phyloP scores from a whole-genome alignment of 2,113 vertebrate genomes.

The Eidolon helvum region DNA sequence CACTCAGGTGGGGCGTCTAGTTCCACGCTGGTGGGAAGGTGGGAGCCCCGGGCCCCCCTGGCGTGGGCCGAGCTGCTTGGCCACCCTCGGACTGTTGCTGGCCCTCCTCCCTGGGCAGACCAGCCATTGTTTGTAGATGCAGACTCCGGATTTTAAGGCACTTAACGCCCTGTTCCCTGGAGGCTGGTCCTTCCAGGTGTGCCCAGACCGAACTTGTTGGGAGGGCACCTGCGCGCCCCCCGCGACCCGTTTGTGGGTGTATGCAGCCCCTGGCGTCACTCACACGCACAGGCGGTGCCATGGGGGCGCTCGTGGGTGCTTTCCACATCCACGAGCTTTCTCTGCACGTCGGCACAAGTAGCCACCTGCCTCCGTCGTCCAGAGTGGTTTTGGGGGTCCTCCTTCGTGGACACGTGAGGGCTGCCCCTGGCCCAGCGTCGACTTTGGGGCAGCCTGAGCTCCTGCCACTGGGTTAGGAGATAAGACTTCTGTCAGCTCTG shows the following conservation, averaged over 20 bases:
- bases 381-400: not conserved
- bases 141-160: not conserved
- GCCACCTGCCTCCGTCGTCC: not conserved
- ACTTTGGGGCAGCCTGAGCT: not conserved
- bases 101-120: not conserved
- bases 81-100: not conserved
- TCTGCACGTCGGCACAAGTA: not conserved
- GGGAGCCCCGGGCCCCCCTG: not conserved
- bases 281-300: not conserved
- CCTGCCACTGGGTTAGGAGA: not conserved
- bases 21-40: not conserved
- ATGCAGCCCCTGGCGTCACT: not conserved
- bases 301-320: not conserved
- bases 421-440: not conserved
- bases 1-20: not conserved
- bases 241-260: not conserved
- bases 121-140: not conserved
- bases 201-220: not conserved
- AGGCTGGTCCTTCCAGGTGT: not conserved
- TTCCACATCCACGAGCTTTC: not conserved
- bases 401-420: not conserved
- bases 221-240: too few relatives aligned
- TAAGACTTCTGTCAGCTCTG: constrained; percentile 34
- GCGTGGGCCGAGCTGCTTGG: not conserved
- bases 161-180: not conserved